These are phyloP conservation scores for Esox lucius DNA, from an alignment of 2,797 vertebrate genomes.

Conservation along the genomic window DNA sequence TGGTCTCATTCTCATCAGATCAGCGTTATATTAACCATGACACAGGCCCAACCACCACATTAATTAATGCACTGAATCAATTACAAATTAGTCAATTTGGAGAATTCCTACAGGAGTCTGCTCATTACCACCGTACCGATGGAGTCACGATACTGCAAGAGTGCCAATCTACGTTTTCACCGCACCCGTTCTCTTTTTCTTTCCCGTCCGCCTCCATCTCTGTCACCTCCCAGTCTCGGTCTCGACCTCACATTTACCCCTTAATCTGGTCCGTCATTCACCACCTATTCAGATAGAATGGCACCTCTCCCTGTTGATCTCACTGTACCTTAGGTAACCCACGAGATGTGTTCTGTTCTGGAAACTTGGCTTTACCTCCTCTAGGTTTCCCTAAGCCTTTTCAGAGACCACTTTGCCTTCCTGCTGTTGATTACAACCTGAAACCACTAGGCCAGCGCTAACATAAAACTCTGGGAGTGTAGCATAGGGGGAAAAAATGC, in stretches of 20 bases:
- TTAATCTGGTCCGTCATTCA: not conserved
- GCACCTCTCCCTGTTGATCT: not conserved
- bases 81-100: constrained; percentile 82
- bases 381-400: not conserved
- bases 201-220: not conserved
- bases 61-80: constrained; percentile 84
- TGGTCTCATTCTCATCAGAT: constrained; percentile 69
- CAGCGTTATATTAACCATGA: constrained; percentile 81
- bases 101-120: constrained; percentile 75
- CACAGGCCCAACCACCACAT: constrained; percentile 74
- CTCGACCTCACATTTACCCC: not conserved
- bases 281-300: not conserved
- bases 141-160: constrained; percentile 53
- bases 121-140: constrained; percentile 75
- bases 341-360: too few relatives aligned
- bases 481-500: constrained; percentile 17
- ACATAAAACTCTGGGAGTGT: constrained; percentile 8
- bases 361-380: too few relatives aligned
- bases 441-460: constrained; percentile 5
- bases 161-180: constrained; percentile 52
- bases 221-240: not conserved
- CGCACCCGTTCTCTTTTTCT: not conserved
- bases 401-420: not conserved
- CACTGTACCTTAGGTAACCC: not conserved
- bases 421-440: constrained; percentile 2